phyloP scores from a whole-genome alignment of 2,888 invertebrate genomes.

The Drosophila leonis region DNA sequence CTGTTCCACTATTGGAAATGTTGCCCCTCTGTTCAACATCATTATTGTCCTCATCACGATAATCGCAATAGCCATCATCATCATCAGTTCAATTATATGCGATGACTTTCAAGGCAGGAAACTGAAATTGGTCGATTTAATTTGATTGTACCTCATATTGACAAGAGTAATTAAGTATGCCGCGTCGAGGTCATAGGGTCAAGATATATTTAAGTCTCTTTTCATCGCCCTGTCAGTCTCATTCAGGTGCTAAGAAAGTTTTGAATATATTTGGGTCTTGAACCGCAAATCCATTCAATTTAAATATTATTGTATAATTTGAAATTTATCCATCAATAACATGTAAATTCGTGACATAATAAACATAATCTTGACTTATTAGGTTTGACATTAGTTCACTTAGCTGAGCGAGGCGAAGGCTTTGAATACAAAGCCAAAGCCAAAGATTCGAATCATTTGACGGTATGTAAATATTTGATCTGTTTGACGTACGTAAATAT shows the following conservation, averaged over 20 bases:
- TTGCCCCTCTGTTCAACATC: conserved; percentile 3
- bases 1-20: conserved; percentile 38
- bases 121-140: conserved; percentile 53
- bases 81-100: conserved; percentile 54
- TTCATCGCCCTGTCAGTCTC: background rate
- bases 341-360: background rate
- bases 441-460: conserved; percentile 38
- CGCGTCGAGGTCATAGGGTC: conserved; percentile 28
- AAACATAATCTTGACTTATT: background rate
- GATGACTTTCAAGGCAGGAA: conserved; percentile 59
- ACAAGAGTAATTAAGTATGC: conserved; percentile 19
- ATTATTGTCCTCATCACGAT: conserved; percentile 1
- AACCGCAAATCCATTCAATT: background rate
- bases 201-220: conserved; percentile 1
- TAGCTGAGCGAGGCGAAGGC: conserved; percentile 8
- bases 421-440: conserved; percentile 33
- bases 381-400: conserved; percentile 7
- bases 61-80: conserved; percentile 12
- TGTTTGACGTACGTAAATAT: conserved; percentile 40
- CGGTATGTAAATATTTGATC: conserved; percentile 62
- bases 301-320: background rate
- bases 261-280: background rate
- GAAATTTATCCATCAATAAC: background rate
- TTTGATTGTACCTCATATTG: conserved; percentile 26
- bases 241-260: background rate